Conservation (phyloP, 2,113 vertebrate species). For the Festucalex cinctus region DNA sequence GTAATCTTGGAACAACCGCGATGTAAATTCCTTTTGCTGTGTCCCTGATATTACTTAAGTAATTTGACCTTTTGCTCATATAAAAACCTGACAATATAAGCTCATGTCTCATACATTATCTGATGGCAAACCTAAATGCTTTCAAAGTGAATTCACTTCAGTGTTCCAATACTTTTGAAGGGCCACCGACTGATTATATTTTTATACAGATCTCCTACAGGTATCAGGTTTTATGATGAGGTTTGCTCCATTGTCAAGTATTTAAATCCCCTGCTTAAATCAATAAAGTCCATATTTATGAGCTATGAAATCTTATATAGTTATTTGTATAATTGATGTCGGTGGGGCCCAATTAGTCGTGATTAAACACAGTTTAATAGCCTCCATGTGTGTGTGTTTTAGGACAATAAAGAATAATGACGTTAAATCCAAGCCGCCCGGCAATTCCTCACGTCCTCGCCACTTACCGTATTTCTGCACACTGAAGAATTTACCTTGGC, state of each 20-base stretch:
- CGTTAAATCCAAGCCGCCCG: conserved; percentile 1
- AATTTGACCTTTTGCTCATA: too few species aligned
- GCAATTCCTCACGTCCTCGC: conserved; percentile 50
- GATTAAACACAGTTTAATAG: conserved; percentile 2
- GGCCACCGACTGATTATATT: not conserved
- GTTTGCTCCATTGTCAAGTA: conserved; percentile 1
- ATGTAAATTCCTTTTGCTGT: too few species aligned
- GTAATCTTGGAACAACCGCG: too few species aligned
- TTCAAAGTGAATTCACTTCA: not conserved
- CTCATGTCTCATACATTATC: not conserved
- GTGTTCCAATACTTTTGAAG: not conserved
- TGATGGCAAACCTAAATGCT: not conserved
- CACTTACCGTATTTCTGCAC: conserved; percentile 58
- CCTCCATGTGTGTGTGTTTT: not conserved
- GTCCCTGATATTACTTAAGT: too few species aligned
- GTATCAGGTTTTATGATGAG: conserved; percentile 4
- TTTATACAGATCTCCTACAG: not conserved
- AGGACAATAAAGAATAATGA: conserved; percentile 28
- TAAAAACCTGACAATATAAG: not conserved
- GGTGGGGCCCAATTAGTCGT: not conserved
- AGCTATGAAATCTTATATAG: conserved; percentile 3
- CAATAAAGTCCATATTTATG: conserved; percentile 6
- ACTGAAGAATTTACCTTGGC: conserved; percentile 64
- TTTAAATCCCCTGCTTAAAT: not conserved
- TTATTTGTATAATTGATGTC: conserved; percentile 6